Percentiles rank a stretch among this genome's conserved stretches.
phyloP scores from a whole-genome alignment of 2,113 vertebrate species.

The rat (Rattus norvegicus) region DNA sequence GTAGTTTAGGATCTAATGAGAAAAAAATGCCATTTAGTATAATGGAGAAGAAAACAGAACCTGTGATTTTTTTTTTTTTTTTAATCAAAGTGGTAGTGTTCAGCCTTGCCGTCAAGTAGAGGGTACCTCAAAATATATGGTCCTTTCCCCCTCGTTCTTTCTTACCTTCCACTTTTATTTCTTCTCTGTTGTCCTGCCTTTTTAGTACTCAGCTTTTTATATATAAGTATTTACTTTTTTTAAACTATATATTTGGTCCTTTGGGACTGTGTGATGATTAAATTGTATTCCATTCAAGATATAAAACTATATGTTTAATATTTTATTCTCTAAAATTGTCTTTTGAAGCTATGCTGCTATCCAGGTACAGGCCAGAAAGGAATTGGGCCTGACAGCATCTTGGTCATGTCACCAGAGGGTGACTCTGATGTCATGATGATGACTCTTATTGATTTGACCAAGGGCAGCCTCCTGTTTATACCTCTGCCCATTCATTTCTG shows the following conservation, averaged over 20 bases:
- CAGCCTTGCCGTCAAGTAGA: constrained; percentile 25
- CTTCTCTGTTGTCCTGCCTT: constrained; percentile 39
- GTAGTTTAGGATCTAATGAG: constrained; percentile 37
- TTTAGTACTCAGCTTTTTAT: constrained; percentile 66
- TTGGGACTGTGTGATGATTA: constrained; percentile 70
- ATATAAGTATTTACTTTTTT: constrained; percentile 71
- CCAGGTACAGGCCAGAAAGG: constrained; percentile 68
- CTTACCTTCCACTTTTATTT: background rate
- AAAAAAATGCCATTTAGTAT: constrained; percentile 18
- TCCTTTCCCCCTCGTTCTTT: constrained; percentile 37
- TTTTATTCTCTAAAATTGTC: constrained; percentile 71
- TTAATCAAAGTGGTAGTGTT: background rate
- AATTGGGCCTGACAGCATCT: constrained; percentile 50
- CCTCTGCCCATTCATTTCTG: constrained; percentile 68
- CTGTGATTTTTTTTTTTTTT: constrained; percentile 11
- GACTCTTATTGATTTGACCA: constrained; percentile 70
- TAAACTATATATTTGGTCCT: constrained; percentile 75
- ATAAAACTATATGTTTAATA: constrained; percentile 56
- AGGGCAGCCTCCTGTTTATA: constrained; percentile 65
- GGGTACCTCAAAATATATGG: constrained; percentile 60
- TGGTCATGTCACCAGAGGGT: constrained; percentile 53
- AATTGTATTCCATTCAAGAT: constrained; percentile 68
- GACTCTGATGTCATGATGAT: constrained; percentile 31
- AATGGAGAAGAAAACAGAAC: constrained; percentile 8
- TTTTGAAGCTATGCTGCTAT: constrained; percentile 77